Percentiles rank a stretch among this genome's conserved stretches.
phyloP scores from a whole-genome alignment of 2,113 vertebrate genomes.

The Rhynchopsitta pachyrhyncha region DNA sequence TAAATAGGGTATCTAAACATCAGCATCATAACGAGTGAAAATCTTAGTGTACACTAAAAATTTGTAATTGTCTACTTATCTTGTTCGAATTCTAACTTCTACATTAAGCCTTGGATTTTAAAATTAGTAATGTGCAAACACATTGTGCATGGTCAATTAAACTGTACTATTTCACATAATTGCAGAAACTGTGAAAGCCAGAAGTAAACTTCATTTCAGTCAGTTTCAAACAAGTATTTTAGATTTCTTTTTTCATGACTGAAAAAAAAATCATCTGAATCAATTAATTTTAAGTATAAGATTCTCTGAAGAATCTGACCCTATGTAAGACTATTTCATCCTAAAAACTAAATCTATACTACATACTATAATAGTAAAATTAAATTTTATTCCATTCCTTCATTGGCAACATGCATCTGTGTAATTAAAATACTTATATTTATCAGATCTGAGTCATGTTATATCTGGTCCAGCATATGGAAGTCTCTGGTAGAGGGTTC shows the following conservation, averaged over 20 bases:
- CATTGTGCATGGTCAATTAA: neutral
- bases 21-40: neutral
- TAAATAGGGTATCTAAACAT: conserved; percentile 21
- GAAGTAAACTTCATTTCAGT: neutral
- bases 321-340: neutral
- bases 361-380: neutral
- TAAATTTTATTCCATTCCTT: neutral
- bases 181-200: neutral
- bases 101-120: neutral
- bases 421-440: neutral
- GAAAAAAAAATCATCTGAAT: neutral
- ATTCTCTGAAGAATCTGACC: neutral
- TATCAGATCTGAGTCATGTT: neutral
- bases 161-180: neutral
- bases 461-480: neutral
- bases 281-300: neutral
- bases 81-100: neutral
- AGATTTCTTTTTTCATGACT: neutral
- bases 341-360: neutral
- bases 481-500: neutral
- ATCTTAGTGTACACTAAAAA: neutral
- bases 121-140: neutral
- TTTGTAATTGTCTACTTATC: conserved; percentile 7
- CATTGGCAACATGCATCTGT: neutral
- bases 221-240: neutral